These are phyloP conservation scores for Limnephilus lunatus DNA, from an alignment of 2,888 invertebrate species.

Conservation along the genomic window DNA sequence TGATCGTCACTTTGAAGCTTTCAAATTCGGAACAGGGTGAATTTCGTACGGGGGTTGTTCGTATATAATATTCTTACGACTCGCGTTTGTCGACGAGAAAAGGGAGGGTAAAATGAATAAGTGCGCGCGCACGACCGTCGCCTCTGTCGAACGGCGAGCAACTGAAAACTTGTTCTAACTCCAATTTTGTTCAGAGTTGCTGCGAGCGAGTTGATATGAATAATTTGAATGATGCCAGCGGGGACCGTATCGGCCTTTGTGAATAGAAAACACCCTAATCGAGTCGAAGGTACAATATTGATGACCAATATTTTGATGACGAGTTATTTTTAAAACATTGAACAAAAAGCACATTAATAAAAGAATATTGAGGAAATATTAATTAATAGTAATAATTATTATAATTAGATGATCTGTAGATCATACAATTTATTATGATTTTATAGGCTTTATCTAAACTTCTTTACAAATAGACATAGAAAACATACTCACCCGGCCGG, in stretches of 20 bases:
- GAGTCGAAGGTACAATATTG: background rate
- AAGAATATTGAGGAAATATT: background rate
- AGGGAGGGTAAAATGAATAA: background rate
- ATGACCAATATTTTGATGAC: background rate
- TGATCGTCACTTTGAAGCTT: background rate
- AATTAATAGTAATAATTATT: too few species aligned
- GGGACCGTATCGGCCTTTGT: slow-evolving; percentile 7
- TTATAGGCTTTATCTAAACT: too few species aligned
- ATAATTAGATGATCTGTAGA: too few species aligned
- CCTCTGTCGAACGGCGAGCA: slow-evolving; percentile 54
- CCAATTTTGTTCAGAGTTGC: background rate
- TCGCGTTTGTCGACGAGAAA: background rate
- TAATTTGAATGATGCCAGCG: slow-evolving; percentile 45
- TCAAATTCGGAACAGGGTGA: background rate
- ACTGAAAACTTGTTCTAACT: slow-evolving; percentile 61
- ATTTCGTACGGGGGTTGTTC: background rate
- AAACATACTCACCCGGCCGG: too few species aligned
- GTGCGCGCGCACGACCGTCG: slow-evolving; percentile 53
- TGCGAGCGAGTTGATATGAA: slow-evolving; percentile 25
- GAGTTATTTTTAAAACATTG: too few species aligned
- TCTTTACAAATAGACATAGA: too few species aligned
- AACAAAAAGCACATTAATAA: background rate
- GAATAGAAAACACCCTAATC: slow-evolving; percentile 2
- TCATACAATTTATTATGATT: too few species aligned
- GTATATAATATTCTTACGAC: slow-evolving; percentile 6